Conservation (phyloP, 2,888 invertebrate species). For the Aleiodes alternator region DNA sequence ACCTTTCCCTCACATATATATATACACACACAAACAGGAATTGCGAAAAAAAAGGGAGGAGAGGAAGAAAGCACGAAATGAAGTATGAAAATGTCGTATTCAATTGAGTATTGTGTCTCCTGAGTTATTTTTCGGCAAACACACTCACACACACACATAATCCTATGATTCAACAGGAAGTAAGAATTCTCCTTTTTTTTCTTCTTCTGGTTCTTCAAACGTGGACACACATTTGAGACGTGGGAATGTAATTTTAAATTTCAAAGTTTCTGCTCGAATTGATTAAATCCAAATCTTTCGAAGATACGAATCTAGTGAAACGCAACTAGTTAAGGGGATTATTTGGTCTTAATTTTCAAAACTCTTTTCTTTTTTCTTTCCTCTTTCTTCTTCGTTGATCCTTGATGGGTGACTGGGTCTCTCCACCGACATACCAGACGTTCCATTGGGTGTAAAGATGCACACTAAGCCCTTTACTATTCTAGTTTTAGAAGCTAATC, state of each 20-base stretch:
- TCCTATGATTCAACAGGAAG: conserved; percentile 22
- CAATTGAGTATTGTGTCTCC: conserved; percentile 10
- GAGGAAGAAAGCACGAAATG: background rate
- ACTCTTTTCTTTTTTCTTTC: background rate
- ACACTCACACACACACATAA: background rate
- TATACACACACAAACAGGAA: background rate
- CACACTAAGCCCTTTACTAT: conserved; percentile 25
- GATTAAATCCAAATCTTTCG: conserved; percentile 27
- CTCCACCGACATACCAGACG: conserved; percentile 23
- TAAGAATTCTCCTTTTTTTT: background rate
- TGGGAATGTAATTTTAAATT: conserved; percentile 36
- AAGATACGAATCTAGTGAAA: conserved; percentile 33
- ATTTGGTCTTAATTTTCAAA: conserved; percentile 39
- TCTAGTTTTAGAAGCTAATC: conserved; percentile 28
- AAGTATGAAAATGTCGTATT: conserved; percentile 15
- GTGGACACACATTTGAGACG: conserved; percentile 21
- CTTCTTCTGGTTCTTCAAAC: background rate
- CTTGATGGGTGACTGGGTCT: conserved; percentile 21
- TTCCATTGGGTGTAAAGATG: conserved; percentile 30
- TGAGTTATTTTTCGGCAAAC: conserved; percentile 33
- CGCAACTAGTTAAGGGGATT: conserved; percentile 43
- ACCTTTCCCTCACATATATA: background rate
- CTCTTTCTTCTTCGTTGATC: conserved; percentile 30
- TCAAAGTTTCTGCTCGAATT: conserved; percentile 25
- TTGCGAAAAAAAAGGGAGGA: background rate